Evolutionary conservation across 1,140 invertebrate genomes (phyloP), one percentile per base, ranked within the genome.

Genomic region (Acromyrmex charruanus): DNA sequence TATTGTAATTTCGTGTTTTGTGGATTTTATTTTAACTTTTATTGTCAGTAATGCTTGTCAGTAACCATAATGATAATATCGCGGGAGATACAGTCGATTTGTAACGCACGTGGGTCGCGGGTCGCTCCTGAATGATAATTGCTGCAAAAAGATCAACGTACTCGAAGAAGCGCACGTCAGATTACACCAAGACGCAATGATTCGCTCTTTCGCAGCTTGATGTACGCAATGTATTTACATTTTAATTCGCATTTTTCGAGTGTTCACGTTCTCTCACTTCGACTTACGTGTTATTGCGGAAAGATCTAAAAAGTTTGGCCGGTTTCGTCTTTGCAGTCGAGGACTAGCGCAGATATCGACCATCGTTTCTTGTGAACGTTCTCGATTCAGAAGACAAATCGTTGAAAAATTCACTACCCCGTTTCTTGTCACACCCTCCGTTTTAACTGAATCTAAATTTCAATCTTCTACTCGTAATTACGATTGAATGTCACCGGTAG

Each of bases 221-320:
- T 3, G 16, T 12, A 14, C 35, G 25, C 49, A 51, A 51, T 51
- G 49, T 10, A 44, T 51, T 51, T 51, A 10, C 10, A 51, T 14
- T 25, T 55, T 63, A 85, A 53, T 25, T 53, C 10, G 39, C 31
- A 51, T 63, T 28, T 12, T 53, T 44, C n/a, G 18, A n/a, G 16
- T 49, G 16, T 58, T 59, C 9, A 28, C 21, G 5, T 63, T 18
- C 21, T 84, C 14, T 44, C 25, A 2, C 14, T 58, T n/a, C n/a
- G 3, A 92, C 92, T 93, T 91, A 93, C 92, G 79, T 25, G 71
- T 89, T 51, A 91, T 61, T 51, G 91, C 92, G 75, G 92, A 94
- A 65, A 95, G 91, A 90, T 95, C 93, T 80, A 95, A 89, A 91
- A 94, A 94, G 51, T 86, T 91, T 18, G 94, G 94, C 69, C 94